Evolutionary conservation across 2,797 vertebrate genomes (phyloP).

Genomic region (Bradypus variegatus): DNA sequence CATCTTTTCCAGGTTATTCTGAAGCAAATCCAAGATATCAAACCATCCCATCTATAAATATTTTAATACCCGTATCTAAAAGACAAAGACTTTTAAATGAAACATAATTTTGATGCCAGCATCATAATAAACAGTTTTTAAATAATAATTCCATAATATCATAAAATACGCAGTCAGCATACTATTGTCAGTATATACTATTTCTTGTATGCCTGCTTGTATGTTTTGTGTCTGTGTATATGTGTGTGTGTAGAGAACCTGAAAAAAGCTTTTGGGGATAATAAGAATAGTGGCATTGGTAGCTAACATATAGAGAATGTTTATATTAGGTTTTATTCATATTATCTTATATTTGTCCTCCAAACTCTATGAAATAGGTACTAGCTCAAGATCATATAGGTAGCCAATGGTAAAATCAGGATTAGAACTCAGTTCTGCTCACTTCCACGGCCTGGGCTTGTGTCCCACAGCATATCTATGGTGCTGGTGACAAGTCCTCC

Average conservation of each 20-base stretch:
- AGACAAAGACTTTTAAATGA: not conserved
- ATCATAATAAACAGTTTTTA: not conserved
- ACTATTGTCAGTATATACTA: not conserved
- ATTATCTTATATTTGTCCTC: not conserved
- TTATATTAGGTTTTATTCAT: not conserved
- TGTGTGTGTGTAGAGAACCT: not conserved
- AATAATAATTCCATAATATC: not conserved
- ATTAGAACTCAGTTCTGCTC: not conserved
- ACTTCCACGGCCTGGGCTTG: not conserved
- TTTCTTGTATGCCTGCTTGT: not conserved
- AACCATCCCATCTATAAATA: constrained; percentile 2
- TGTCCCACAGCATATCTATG: not conserved
- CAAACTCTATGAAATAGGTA: not conserved
- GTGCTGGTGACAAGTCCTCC: not conserved
- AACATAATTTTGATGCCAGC: not conserved
- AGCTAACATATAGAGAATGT: not conserved
- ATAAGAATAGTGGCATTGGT: not conserved
- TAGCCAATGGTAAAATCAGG: not conserved
- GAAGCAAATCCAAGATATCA: constrained; percentile 2
- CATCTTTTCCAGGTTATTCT: not conserved
- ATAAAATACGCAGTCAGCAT: not conserved
- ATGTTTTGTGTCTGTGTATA: not conserved
- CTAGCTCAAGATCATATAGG: not conserved
- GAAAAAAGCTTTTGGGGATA: not conserved
- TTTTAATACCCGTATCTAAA: constrained; percentile 9